phyloP scores from a whole-genome alignment of 2,888 invertebrate species.

The Noctua janthina region DNA sequence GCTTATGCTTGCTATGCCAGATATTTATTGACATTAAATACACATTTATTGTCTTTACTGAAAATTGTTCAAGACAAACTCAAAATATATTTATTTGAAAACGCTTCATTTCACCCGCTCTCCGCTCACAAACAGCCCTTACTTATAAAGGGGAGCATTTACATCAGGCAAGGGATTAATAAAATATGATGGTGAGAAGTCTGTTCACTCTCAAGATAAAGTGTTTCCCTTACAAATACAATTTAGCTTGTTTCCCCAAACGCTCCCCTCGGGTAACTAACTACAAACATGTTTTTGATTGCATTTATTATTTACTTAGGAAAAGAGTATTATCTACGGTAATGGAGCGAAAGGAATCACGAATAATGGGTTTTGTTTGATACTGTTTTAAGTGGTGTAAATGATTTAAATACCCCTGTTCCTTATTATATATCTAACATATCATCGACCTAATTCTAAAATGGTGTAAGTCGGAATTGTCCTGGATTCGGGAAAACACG shows the following conservation, averaged over 20 bases:
- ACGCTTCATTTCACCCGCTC: neutral
- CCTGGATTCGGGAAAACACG: neutral
- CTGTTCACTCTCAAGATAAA: slow-evolving; percentile 53
- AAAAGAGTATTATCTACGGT: slow-evolving; percentile 17
- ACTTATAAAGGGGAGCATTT: slow-evolving; percentile 45
- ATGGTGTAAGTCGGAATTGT: too few relatives aligned
- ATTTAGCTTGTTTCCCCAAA: slow-evolving; percentile 50
- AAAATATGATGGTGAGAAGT: slow-evolving; percentile 64
- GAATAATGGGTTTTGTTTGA: neutral
- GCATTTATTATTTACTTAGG: slow-evolving; percentile 51
- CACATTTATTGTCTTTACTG: neutral
- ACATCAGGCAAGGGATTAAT: slow-evolving; percentile 64
- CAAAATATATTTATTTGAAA: neutral
- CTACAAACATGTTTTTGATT: slow-evolving; percentile 55
- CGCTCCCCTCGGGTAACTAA: slow-evolving; percentile 39
- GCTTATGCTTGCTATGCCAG: too few relatives aligned
- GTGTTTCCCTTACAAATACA: slow-evolving; percentile 51
- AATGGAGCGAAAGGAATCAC: slow-evolving; percentile 14
- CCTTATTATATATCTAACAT: neutral
- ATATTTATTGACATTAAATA: neutral
- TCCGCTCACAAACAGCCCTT: slow-evolving; percentile 16
- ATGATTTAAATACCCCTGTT: neutral
- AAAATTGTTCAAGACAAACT: neutral
- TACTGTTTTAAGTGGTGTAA: neutral
- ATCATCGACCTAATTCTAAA: too few relatives aligned